These are phyloP conservation scores for Menidia beryllina DNA, from an alignment of 2,113 vertebrate species.

Conservation along the genomic window DNA sequence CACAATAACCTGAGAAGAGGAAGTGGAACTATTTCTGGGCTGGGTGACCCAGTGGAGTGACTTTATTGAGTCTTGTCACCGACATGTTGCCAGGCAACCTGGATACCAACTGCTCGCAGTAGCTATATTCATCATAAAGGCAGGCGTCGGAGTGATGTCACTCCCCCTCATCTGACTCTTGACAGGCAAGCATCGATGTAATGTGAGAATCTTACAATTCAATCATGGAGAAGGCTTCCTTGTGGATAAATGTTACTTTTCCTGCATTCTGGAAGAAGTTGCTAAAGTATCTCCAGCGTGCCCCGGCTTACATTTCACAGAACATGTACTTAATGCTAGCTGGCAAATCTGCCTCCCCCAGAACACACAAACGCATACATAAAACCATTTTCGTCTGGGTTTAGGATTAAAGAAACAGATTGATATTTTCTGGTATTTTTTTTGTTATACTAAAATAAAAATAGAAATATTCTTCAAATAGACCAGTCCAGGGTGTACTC, in stretches of 20 bases:
- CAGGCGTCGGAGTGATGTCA: neutral
- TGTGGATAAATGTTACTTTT: neutral
- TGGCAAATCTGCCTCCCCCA: neutral
- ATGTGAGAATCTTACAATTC: neutral
- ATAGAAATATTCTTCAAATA: neutral
- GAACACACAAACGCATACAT: neutral
- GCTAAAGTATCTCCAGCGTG: neutral
- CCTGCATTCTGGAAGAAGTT: neutral
- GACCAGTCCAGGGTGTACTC: too few relatives aligned
- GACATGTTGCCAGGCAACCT: neutral
- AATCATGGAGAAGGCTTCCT: neutral
- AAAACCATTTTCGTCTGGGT: too few relatives aligned
- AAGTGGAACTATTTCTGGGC: neutral
- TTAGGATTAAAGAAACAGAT: too few relatives aligned
- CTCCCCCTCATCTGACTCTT: neutral
- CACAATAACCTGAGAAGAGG: neutral
- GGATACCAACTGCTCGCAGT: neutral
- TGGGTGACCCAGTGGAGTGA: neutral
- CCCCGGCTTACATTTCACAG: neutral
- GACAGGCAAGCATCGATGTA: neutral
- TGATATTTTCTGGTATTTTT: conserved; percentile 1
- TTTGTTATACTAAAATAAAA: conserved; percentile 12
- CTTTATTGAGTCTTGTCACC: conserved; percentile 3
- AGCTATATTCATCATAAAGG: neutral
- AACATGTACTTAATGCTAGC: neutral